These are phyloP conservation scores for Cistogaster globosa DNA, from an alignment of 2,888 invertebrate genomes.

Conservation along the genomic window DNA sequence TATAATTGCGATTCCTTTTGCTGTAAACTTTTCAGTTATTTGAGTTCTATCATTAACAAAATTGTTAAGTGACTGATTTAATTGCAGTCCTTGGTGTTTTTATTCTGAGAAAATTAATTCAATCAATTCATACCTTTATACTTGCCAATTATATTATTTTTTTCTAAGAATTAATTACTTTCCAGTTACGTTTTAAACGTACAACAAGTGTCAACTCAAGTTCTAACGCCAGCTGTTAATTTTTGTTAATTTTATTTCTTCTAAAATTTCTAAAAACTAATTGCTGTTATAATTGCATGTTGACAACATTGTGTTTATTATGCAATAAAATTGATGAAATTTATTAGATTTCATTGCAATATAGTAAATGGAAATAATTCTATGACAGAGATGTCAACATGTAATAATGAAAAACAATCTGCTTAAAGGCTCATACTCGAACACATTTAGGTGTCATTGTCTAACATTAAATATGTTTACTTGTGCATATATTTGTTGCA, in stretches of 20 bases:
- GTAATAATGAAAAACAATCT: slow-evolving; percentile 49
- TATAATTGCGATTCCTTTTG: too few relatives aligned
- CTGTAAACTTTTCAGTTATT: too few relatives aligned
- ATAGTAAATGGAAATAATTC: not conserved
- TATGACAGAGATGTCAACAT: slow-evolving; percentile 49
- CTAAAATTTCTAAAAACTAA: not conserved
- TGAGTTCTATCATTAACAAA: too few relatives aligned
- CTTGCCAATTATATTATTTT: not conserved
- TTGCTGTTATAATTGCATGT: slow-evolving; percentile 51
- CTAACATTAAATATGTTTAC: slow-evolving; percentile 46
- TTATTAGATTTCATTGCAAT: slow-evolving; percentile 25
- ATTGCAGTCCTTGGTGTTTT: too few relatives aligned
- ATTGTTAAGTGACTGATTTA: too few relatives aligned
- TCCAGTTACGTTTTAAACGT: not conserved
- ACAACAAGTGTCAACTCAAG: not conserved
- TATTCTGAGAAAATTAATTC: too few relatives aligned
- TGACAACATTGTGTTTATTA: slow-evolving; percentile 36
- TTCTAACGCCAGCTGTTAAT: not conserved
- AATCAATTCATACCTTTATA: too few relatives aligned
- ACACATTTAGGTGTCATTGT: slow-evolving; percentile 19
- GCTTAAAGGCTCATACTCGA: slow-evolving; percentile 44
- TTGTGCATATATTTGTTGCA: slow-evolving; percentile 18
- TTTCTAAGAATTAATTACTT: slow-evolving; percentile 1
- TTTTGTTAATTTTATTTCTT: not conserved
- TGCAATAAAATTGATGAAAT: slow-evolving; percentile 1